Conservation (phyloP, 2,888 invertebrate species). For the Azorinus chamasolen region DNA sequence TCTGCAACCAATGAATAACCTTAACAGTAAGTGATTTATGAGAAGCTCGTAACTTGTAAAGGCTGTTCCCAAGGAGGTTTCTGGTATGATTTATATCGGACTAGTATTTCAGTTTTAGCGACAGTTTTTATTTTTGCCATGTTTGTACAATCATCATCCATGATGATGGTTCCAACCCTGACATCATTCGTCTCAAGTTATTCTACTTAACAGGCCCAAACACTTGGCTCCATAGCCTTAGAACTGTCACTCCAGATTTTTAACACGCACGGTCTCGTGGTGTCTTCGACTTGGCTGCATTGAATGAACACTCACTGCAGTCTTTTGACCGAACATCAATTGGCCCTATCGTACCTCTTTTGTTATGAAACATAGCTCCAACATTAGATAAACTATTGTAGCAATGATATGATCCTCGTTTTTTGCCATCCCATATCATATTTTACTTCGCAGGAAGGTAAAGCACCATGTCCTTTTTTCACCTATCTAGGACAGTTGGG, state of each 20-base stretch:
- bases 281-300: neutral
- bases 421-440: slow-evolving; percentile 47
- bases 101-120: slow-evolving; percentile 14
- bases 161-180: slow-evolving; percentile 16
- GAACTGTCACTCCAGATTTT: slow-evolving; percentile 37
- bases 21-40: slow-evolving; percentile 25
- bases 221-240: slow-evolving; percentile 43
- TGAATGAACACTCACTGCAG: slow-evolving; percentile 17
- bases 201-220: slow-evolving; percentile 16
- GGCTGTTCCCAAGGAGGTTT: slow-evolving; percentile 17
- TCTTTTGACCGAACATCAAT: slow-evolving; percentile 12
- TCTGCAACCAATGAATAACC: slow-evolving; percentile 26
- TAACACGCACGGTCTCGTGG: slow-evolving; percentile 20
- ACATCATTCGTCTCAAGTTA: slow-evolving; percentile 15
- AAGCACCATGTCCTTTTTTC: too few relatives aligned
- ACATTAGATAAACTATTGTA: slow-evolving; percentile 36
- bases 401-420: slow-evolving; percentile 14
- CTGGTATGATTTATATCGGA: slow-evolving; percentile 34
- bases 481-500: too few relatives aligned
- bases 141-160: slow-evolving; percentile 41
- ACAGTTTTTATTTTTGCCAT: slow-evolving; percentile 27
- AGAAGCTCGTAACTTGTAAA: slow-evolving; percentile 21
- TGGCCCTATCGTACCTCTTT: slow-evolving; percentile 18
- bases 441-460: slow-evolving; percentile 9
- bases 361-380: slow-evolving; percentile 19